phyloP scores from a whole-genome alignment of 2,888 invertebrate species.

The Mesoligia furuncula region DNA sequence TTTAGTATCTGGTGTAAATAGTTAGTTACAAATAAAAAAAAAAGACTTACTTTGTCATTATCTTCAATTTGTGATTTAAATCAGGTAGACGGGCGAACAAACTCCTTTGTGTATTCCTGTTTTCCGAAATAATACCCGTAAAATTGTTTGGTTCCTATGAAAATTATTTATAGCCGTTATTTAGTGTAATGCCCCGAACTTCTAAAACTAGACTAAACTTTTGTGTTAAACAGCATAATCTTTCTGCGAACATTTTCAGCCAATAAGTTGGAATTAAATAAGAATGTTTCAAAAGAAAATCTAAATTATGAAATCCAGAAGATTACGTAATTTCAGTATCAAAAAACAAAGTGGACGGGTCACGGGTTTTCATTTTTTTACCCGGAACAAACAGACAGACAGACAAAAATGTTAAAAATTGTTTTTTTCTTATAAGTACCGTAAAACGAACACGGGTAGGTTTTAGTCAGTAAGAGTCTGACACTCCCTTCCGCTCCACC shows the following conservation, averaged over 20 bases:
- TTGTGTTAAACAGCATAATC: neutral
- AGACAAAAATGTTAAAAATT: neutral
- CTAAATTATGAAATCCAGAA: neutral
- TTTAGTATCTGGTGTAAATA: too few relatives aligned
- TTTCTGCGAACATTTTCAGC: neutral
- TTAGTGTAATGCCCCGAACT: neutral
- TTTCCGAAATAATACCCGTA: conserved; percentile 21
- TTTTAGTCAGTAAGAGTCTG: too few relatives aligned
- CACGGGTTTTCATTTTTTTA: neutral
- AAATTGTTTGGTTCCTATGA: conserved; percentile 9
- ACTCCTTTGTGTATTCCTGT: conserved; percentile 26
- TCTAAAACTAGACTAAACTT: neutral
- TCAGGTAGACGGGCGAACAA: conserved; percentile 24
- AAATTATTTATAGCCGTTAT: neutral
- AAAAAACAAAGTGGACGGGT: neutral
- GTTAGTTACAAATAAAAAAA: too few relatives aligned
- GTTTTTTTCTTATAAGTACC: neutral
- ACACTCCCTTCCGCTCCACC: too few relatives aligned
- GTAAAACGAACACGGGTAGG: too few relatives aligned
- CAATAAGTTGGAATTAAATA: neutral
- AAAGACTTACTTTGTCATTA: conserved; percentile 18
- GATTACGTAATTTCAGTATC: neutral
- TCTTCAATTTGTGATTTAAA: conserved; percentile 62
- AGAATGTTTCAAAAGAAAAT: neutral
- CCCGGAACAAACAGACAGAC: neutral